Conservation (phyloP, 35 echinoderm and acorn worm species). For the Apostichopus californicus region DNA sequence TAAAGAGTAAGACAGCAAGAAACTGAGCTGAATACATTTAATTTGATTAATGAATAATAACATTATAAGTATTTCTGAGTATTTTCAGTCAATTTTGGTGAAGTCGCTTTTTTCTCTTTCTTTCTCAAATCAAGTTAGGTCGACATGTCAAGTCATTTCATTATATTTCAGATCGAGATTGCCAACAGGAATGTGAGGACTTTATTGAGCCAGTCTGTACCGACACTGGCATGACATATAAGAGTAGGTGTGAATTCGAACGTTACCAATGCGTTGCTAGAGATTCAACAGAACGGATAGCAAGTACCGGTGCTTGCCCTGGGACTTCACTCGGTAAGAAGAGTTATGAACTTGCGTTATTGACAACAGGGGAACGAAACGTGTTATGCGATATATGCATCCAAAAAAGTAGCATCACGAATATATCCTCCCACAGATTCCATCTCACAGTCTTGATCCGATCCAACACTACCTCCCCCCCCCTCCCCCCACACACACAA, state of each 20-base stretch:
- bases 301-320: background rate
- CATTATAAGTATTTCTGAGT: background rate
- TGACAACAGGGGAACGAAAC: too few relatives aligned
- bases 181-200: slow-evolving; percentile 35
- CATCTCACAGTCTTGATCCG: too few relatives aligned
- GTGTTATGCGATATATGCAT: too few relatives aligned
- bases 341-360: background rate
- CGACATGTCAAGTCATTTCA: too few relatives aligned
- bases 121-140: background rate
- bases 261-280: slow-evolving; percentile 12
- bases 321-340: slow-evolving; percentile 38
- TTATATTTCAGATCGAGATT: background rate
- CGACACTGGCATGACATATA: slow-evolving; percentile 16
- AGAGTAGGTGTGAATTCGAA: slow-evolving; percentile 37
- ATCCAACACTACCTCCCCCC: too few relatives aligned
- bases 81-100: background rate
- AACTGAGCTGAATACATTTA: too few relatives aligned
- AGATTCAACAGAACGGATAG: background rate
- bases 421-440: too few relatives aligned
- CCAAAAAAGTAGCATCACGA: too few relatives aligned
- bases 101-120: background rate
- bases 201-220: slow-evolving; percentile 20
- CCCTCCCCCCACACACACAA: too few relatives aligned
- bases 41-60: background rate
- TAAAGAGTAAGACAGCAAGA: too few relatives aligned